Evolutionary conservation across 1,140 invertebrate species (phyloP).

Genomic region (Epicauta chinensis): DNA sequence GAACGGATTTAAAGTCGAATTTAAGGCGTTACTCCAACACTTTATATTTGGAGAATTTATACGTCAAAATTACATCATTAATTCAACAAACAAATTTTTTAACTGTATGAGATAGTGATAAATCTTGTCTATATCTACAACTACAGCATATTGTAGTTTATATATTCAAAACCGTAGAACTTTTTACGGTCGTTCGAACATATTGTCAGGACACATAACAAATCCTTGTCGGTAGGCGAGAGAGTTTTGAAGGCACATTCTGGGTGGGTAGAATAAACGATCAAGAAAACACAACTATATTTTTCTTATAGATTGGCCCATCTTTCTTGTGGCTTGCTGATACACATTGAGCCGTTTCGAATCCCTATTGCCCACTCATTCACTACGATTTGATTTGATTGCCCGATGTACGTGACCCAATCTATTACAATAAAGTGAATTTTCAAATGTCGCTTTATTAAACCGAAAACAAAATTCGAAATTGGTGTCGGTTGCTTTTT

Average conservation of each 20-base stretch:
- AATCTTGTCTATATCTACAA: too few relatives aligned
- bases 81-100: too few relatives aligned
- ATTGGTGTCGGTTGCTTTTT: too few relatives aligned
- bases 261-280: conserved; percentile 12
- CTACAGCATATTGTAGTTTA: too few relatives aligned
- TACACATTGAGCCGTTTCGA: conserved; percentile 23
- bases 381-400: conserved; percentile 27
- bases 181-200: not conserved
- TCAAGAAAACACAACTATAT: conserved; percentile 23
- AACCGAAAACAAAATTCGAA: too few relatives aligned
- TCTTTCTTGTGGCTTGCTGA: conserved; percentile 25
- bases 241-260: too few relatives aligned
- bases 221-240: conserved; percentile 3
- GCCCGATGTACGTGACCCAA: conserved; percentile 19
- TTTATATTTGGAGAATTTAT: too few relatives aligned
- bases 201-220: conserved; percentile 11
- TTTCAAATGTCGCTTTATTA: not conserved
- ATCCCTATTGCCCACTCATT: conserved; percentile 27
- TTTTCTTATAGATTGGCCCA: conserved; percentile 26
- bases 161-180: too few relatives aligned
- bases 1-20: too few relatives aligned
- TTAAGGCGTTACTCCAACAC: too few relatives aligned
- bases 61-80: too few relatives aligned
- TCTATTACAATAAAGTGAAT: conserved; percentile 16
- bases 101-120: too few relatives aligned